These are phyloP conservation scores for Dendroctonus ponderosae DNA, from an alignment of 1,140 invertebrate genomes.

Conservation along the genomic window DNA sequence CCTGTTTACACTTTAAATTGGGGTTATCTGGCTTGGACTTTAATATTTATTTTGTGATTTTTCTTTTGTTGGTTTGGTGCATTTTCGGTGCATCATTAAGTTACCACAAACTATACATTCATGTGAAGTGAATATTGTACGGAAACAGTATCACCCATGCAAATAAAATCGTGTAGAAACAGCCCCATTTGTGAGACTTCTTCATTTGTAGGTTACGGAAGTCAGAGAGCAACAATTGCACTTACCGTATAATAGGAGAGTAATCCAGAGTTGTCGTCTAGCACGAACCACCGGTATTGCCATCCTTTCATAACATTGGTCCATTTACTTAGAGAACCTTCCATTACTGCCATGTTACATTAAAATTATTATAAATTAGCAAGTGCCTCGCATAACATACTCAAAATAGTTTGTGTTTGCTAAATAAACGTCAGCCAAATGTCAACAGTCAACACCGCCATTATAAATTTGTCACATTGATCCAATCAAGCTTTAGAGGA, in stretches of 20 bases:
- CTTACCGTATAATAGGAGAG: slow-evolving; percentile 97
- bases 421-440: not conserved
- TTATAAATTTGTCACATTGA: not conserved
- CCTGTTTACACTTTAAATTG: no score
- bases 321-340: slow-evolving; percentile 99
- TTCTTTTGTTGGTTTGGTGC: no score
- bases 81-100: no score
- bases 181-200: not conserved
- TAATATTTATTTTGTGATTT: no score
- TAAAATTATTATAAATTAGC: slow-evolving; percentile 18
- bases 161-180: not conserved
- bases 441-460: not conserved
- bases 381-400: not conserved
- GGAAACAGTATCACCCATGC: no score
- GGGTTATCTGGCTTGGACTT: no score
- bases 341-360: slow-evolving; percentile 69
- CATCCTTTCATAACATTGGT: slow-evolving; percentile 99
- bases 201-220: no score
- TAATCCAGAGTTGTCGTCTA: slow-evolving; percentile 92
- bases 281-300: slow-evolving; percentile 99
- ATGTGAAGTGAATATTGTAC: no score
- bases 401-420: slow-evolving; percentile 14
- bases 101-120: no score
- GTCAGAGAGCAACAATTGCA: slow-evolving; percentile 40
- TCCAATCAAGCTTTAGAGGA: no score